Conservation (phyloP, 2,113 vertebrate species). For the Glaucomys volans region DNA sequence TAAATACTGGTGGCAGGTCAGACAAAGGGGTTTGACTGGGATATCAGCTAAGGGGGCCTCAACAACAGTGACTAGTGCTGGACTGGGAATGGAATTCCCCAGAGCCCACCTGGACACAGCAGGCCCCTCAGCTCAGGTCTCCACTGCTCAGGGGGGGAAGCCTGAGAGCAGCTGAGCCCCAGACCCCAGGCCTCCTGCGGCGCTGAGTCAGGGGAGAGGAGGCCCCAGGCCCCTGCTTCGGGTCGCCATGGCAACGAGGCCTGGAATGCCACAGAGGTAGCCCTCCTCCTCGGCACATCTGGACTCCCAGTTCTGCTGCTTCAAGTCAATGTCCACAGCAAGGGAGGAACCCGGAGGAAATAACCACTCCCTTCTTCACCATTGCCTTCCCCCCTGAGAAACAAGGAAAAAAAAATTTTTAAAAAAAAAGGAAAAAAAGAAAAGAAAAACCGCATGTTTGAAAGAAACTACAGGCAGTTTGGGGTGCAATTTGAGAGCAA, state of each 20-base stretch:
- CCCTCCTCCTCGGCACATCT: constrained; percentile 77
- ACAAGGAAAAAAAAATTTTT: neutral
- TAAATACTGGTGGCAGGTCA: constrained; percentile 51
- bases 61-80: constrained; percentile 58
- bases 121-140: constrained; percentile 69
- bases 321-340: constrained; percentile 76
- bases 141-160: constrained; percentile 42
- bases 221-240: constrained; percentile 78
- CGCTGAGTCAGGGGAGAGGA: constrained; percentile 76
- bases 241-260: constrained; percentile 82
- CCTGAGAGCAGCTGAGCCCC: constrained; percentile 78
- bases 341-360: constrained; percentile 70
- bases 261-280: constrained; percentile 79
- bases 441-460: constrained; percentile 71
- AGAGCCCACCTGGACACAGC: constrained; percentile 73
- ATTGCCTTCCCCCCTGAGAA: constrained; percentile 49
- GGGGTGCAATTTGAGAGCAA: constrained; percentile 79
- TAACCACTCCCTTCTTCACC: constrained; percentile 71
- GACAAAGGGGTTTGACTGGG: constrained; percentile 54
- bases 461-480: constrained; percentile 81
- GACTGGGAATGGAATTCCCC: constrained; percentile 62
- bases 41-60: constrained; percentile 13
- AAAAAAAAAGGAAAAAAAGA: neutral
- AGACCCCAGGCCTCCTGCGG: constrained; percentile 76
- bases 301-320: constrained; percentile 77